Conservation (phyloP, 2,113 vertebrate species). For the Romanogobio albipinnatus region DNA sequence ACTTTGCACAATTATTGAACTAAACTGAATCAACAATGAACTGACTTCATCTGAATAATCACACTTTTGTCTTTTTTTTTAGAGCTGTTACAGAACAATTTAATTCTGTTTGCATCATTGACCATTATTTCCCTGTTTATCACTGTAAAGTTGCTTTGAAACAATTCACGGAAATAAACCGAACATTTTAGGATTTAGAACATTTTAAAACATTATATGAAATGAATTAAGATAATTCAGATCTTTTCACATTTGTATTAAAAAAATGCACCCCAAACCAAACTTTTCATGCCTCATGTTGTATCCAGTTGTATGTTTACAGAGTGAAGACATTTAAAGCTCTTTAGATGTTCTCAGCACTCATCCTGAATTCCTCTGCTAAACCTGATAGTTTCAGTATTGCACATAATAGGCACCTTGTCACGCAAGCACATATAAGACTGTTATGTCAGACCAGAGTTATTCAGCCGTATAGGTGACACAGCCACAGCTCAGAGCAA, state of each 20-base stretch:
- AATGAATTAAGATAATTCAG: too few species aligned
- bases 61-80: too few species aligned
- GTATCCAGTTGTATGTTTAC: background rate
- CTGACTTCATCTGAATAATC: too few species aligned
- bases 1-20: too few species aligned
- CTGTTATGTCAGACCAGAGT: constrained; percentile 9
- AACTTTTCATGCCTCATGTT: background rate
- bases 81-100: too few species aligned
- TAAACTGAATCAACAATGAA: too few species aligned
- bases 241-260: background rate
- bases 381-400: constrained; percentile 29
- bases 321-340: background rate
- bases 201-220: too few species aligned
- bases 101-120: too few species aligned
- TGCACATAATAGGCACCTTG: constrained; percentile 37
- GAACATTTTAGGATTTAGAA: too few species aligned
- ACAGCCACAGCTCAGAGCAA: constrained; percentile 24
- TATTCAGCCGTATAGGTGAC: constrained; percentile 1
- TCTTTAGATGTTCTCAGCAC: background rate
- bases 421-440: background rate
- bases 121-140: too few species aligned
- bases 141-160: too few species aligned
- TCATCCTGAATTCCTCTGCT: background rate
- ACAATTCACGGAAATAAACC: too few species aligned
- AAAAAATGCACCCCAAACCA: background rate